phyloP scores from a whole-genome alignment of 2,113 vertebrate genomes.

The Dromaius novaehollandiae region DNA sequence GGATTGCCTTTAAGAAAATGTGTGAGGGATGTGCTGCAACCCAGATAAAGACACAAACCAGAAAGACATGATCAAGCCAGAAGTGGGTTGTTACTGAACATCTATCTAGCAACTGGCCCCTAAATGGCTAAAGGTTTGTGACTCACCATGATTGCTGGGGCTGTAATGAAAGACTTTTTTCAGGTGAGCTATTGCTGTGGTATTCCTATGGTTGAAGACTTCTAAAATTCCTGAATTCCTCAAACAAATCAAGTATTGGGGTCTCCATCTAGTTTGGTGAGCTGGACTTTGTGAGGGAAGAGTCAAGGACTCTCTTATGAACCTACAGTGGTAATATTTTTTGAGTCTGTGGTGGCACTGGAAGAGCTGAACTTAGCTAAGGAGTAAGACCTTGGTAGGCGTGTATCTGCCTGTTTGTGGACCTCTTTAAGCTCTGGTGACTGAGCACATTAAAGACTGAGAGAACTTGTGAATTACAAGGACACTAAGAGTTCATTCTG shows the following conservation, averaged over 20 bases:
- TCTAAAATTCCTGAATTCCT: neutral
- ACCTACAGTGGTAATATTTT: neutral
- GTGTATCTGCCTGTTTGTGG: neutral
- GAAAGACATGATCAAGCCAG: neutral
- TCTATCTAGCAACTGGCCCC: neutral
- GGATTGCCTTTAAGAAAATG: neutral
- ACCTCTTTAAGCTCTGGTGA: neutral
- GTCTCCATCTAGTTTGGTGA: neutral
- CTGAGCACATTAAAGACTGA: neutral
- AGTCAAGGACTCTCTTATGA: neutral
- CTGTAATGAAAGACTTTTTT: neutral
- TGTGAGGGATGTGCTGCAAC: neutral
- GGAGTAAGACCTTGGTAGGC: neutral
- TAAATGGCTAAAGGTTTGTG: neutral
- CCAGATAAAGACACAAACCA: neutral
- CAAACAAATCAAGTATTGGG: neutral
- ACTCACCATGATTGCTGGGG: neutral
- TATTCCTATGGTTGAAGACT: neutral
- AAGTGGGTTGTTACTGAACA: neutral
- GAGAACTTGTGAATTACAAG: neutral
- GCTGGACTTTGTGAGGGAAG: neutral
- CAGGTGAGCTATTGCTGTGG: neutral
- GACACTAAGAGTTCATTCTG: neutral
- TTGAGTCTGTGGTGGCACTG: neutral
- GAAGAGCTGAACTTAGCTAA: neutral